Percentiles rank a stretch among this genome's conserved stretches.
Evolutionary conservation across 2,888 invertebrate species (phyloP).

Genomic region (Ctena decussata): DNA sequence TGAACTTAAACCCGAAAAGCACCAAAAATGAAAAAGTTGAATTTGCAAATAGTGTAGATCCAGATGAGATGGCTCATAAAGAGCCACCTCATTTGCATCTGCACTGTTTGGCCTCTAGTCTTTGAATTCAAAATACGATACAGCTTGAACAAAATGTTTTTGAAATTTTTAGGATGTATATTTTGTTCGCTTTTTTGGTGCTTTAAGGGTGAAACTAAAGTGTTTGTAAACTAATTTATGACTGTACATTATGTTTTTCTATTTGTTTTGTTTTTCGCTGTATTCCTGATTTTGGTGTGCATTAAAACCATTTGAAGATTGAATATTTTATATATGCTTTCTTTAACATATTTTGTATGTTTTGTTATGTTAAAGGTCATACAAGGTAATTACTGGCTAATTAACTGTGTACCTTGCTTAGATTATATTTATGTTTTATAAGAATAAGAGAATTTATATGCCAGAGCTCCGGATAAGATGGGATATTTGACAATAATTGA

Average conservation of each 20-base stretch:
- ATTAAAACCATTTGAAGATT: not conserved
- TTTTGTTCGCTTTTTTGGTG: too few species aligned
- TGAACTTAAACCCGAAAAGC: too few species aligned
- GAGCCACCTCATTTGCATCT: not conserved
- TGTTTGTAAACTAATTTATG: too few species aligned
- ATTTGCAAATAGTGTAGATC: not conserved
- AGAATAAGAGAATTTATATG: not conserved
- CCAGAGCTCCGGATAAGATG: not conserved
- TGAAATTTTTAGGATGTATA: too few species aligned
- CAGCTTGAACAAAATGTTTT: too few species aligned
- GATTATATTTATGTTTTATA: constrained; percentile 16
- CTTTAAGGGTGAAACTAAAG: too few species aligned
- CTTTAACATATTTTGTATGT: constrained; percentile 9
- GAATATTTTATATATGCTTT: constrained; percentile 5
- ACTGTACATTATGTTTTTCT: too few species aligned
- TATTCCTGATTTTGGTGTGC: not conserved
- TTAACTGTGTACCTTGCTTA: constrained; percentile 10
- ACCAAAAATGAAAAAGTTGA: too few species aligned
- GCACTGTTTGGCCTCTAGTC: not conserved
- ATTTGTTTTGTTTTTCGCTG: too few species aligned
- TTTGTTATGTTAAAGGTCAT: not conserved
- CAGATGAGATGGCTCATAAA: not conserved
- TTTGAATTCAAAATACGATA: too few species aligned
- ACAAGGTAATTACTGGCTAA: constrained; percentile 14
- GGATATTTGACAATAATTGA: too few species aligned